phyloP scores from a whole-genome alignment of 2,888 invertebrate species.

The Amaurobius ferox region DNA sequence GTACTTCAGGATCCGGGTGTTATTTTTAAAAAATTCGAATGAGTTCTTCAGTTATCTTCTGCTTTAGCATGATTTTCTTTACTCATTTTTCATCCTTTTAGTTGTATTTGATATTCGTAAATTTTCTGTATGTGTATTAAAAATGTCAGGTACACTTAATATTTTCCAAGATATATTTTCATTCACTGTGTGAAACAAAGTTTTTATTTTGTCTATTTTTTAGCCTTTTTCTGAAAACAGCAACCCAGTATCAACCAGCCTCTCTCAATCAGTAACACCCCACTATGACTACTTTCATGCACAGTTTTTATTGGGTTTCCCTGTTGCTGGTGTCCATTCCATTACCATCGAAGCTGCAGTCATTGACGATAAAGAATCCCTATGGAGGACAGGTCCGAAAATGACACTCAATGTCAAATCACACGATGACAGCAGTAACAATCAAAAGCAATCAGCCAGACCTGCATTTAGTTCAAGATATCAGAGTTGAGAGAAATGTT shows the following conservation, averaged over 20 bases:
- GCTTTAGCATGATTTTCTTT: too few species aligned
- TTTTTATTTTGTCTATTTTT: too few species aligned
- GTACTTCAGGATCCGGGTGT: too few species aligned
- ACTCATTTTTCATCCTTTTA: too few species aligned
- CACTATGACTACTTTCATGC: slow-evolving; percentile 96
- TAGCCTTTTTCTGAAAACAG: slow-evolving; percentile 57
- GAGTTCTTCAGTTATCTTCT: too few species aligned
- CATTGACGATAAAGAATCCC: slow-evolving; percentile 87
- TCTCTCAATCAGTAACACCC: slow-evolving; percentile 90
- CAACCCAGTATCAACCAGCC: slow-evolving; percentile 77
- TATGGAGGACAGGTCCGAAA: slow-evolving; percentile 93
- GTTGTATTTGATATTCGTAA: too few species aligned
- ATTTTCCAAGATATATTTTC: too few species aligned
- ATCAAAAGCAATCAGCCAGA: slow-evolving; percentile 24
- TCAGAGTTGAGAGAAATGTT: slow-evolving; percentile 32
- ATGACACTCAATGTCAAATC: slow-evolving; percentile 68
- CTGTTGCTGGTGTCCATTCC: slow-evolving; percentile 81
- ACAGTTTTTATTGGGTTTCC: slow-evolving; percentile 89
- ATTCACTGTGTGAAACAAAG: too few species aligned
- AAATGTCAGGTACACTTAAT: too few species aligned
- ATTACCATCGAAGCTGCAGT: slow-evolving; percentile 82
- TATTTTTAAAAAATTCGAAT: too few species aligned
- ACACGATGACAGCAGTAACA: slow-evolving; percentile 60
- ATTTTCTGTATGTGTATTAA: too few species aligned
- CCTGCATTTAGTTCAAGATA: slow-evolving; percentile 35